A percentile compares a stretch with the other conserved stretches of the same genome.
These are phyloP conservation scores for Aplysia californica DNA, from an alignment of 1,140 invertebrate genomes.

Conservation along the genomic window DNA sequence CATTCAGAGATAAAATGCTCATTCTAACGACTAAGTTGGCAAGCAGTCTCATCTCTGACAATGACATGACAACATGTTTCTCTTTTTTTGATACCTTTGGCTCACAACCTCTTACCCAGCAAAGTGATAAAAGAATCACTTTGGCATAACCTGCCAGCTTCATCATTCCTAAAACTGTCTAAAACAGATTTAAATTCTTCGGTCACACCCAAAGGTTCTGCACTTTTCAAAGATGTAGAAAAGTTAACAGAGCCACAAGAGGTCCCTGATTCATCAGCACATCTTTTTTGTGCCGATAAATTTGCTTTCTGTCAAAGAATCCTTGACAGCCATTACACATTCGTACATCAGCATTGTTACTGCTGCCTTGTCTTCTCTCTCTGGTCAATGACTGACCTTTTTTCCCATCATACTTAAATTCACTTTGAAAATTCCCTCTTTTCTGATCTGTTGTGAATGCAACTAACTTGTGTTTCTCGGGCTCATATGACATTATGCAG, in stretches of 20 bases:
- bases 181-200: conserved; percentile 18
- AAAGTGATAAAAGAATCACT: conserved; percentile 19
- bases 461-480: too few species aligned
- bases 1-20: background rate
- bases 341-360: background rate
- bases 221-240: background rate
- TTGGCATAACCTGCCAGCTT: conserved; percentile 21
- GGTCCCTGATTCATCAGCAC: background rate
- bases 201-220: background rate
- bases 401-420: conserved; percentile 14
- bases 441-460: too few species aligned
- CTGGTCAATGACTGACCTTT: conserved; percentile 8
- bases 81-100: conserved; percentile 22
- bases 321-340: conserved; percentile 31
- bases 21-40: conserved; percentile 9
- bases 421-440: conserved; percentile 29
- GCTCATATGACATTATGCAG: too few species aligned
- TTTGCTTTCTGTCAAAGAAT: conserved; percentile 14
- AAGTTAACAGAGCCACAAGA: background rate
- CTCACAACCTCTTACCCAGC: conserved; percentile 25
- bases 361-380: conserved; percentile 19
- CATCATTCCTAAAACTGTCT: conserved; percentile 28
- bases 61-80: conserved; percentile 12
- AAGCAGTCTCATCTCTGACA: conserved; percentile 12
- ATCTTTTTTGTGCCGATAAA: conserved; percentile 1